These are phyloP conservation scores for Halisarca cf. caerulea DNA, from an alignment of 37 sponge, comb jelly and placozoan genomes.

Conservation along the genomic window DNA sequence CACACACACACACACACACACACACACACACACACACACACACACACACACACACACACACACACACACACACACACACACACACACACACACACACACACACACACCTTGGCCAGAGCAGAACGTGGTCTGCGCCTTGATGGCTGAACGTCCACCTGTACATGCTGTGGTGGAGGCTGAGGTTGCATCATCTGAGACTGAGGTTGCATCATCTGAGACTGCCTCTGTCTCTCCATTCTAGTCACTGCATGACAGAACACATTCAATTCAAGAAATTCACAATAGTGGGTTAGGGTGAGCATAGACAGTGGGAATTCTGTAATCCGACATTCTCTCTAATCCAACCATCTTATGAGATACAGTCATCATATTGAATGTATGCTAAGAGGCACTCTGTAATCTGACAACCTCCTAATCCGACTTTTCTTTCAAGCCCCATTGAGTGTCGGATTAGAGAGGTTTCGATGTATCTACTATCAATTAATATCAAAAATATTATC, in stretches of 20 bases:
- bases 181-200: no score
- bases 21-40: not conserved
- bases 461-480: no score
- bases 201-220: not conserved
- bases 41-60: not conserved
- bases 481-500: no score
- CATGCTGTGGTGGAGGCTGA: not conserved
- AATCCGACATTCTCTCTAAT: no score
- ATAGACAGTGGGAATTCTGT: no score
- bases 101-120: constrained; percentile 10
- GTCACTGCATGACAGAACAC: not conserved
- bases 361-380: no score
- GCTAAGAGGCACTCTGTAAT: no score
- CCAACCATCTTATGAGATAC: no score
- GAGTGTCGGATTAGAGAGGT: no score
- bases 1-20: constrained; percentile 36
- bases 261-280: not conserved
- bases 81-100: constrained; percentile 29
- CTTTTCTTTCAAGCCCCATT: no score
- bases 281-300: not conserved
- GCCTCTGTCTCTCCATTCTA: not conserved
- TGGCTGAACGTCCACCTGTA: not conserved
- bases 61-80: constrained; percentile 1
- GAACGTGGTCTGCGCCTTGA: constrained; percentile 6
- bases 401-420: no score